Evolutionary conservation across 2,888 invertebrate genomes (phyloP).

Genomic region (Petrolisthes cinctipes): DNA sequence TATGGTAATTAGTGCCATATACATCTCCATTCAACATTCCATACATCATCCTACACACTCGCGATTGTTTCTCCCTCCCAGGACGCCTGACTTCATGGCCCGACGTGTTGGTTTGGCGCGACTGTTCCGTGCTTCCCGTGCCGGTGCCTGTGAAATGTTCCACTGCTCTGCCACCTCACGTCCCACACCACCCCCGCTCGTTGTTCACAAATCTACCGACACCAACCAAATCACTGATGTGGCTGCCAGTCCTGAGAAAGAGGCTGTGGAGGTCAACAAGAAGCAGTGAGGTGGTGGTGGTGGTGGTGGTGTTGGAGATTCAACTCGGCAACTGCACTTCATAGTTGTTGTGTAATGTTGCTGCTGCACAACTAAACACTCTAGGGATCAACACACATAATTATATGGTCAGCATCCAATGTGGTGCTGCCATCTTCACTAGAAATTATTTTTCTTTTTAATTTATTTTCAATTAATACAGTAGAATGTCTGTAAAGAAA

Average conservation of each 20-base stretch:
- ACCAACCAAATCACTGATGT: constrained; percentile 5
- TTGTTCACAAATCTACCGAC: not conserved
- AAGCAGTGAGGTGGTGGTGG: not conserved
- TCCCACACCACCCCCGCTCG: not conserved
- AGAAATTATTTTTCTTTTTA: too few species aligned
- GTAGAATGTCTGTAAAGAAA: not conserved
- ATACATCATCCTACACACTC: too few species aligned
- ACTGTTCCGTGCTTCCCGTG: constrained; percentile 52
- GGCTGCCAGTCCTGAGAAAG: not conserved
- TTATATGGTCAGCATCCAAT: too few species aligned
- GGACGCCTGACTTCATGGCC: constrained; percentile 56
- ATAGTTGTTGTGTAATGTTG: too few species aligned
- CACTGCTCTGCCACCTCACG: constrained; percentile 6
- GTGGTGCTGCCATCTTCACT: too few species aligned
- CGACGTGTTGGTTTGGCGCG: constrained; percentile 42
- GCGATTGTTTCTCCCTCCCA: not conserved
- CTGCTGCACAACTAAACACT: too few species aligned
- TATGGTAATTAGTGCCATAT: too few species aligned
- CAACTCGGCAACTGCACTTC: too few species aligned
- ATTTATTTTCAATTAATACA: too few species aligned
- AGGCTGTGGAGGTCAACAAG: not conserved
- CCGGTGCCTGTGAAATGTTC: constrained; percentile 40
- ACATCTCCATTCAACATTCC: too few species aligned
- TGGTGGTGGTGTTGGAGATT: not conserved
- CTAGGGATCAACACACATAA: too few species aligned